These are phyloP conservation scores for Malacoraja senta DNA, from an alignment of 2,797 vertebrate species.

Conservation along the genomic window DNA sequence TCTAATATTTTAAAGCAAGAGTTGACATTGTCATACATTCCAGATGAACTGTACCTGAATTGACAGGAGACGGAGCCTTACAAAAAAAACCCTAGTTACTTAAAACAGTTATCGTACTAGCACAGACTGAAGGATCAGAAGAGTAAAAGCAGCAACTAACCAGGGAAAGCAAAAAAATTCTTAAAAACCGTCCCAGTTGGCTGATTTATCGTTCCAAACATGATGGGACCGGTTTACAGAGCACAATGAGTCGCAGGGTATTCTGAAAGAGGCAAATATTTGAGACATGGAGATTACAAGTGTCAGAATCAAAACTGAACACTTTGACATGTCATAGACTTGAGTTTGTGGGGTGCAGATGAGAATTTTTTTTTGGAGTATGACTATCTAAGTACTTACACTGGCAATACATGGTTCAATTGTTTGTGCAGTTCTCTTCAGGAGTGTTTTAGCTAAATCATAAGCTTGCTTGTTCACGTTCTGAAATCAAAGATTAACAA, in stretches of 20 bases:
- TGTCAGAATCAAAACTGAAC: conserved; percentile 10
- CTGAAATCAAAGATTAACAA: conserved; percentile 58
- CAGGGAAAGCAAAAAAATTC: conserved; percentile 20
- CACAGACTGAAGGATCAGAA: background rate
- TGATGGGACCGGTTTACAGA: background rate
- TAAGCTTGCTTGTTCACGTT: conserved; percentile 98
- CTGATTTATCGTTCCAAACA: conserved; percentile 6
- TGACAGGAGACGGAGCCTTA: background rate
- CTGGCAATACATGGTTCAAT: conserved; percentile 97
- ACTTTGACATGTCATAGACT: background rate
- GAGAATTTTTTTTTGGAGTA: background rate
- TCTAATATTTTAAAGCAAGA: background rate
- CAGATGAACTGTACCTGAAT: too few relatives aligned
- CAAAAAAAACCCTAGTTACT: background rate
- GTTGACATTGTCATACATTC: background rate
- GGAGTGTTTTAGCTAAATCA: conserved; percentile 87
- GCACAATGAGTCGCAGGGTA: background rate
- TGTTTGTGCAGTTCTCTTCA: conserved; percentile 95
- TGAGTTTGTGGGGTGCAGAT: background rate
- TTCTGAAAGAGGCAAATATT: conserved; percentile 1
- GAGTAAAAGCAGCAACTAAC: background rate
- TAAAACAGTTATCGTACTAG: background rate
- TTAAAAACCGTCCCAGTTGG: background rate
- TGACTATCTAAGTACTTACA: conserved; percentile 61
- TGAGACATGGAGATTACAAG: background rate